Evolutionary conservation across 2,888 invertebrate genomes (phyloP).

Genomic region (Archaeoteleia sp.): DNA sequence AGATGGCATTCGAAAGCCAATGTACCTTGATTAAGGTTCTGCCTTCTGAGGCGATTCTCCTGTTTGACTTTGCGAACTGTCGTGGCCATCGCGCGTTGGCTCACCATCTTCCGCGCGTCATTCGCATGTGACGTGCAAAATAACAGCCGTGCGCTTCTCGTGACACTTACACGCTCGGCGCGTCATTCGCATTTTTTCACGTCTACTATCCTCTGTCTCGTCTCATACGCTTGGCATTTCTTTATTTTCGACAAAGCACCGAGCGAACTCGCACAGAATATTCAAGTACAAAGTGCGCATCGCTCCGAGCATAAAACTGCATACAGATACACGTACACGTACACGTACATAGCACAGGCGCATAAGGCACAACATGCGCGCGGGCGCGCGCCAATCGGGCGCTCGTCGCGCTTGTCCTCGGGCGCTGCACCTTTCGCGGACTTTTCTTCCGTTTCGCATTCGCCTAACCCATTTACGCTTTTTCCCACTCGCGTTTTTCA

Average conservation of each 20-base stretch:
- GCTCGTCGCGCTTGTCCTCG: slow-evolving; percentile 8
- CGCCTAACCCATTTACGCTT: slow-evolving; percentile 4
- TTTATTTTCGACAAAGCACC: slow-evolving; percentile 9
- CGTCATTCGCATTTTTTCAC: slow-evolving; percentile 21
- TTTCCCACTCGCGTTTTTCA: background rate
- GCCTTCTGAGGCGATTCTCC: slow-evolving; percentile 77
- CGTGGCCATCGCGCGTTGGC: slow-evolving; percentile 81
- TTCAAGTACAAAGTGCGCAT: slow-evolving; percentile 3
- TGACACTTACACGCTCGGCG: slow-evolving; percentile 1
- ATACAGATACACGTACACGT: background rate
- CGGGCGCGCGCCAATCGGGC: slow-evolving; percentile 35
- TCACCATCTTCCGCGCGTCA: slow-evolving; percentile 66
- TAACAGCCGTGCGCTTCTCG: background rate
- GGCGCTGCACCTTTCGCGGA: background rate
- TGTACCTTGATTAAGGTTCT: slow-evolving; percentile 66
- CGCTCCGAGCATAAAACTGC: background rate
- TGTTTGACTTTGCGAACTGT: slow-evolving; percentile 85
- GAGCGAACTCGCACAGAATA: slow-evolving; percentile 6
- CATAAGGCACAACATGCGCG: too few relatives aligned
- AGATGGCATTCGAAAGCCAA: too few relatives aligned
- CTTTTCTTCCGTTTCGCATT: slow-evolving; percentile 4
- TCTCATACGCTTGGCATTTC: slow-evolving; percentile 1
- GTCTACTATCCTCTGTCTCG: slow-evolving; percentile 1
- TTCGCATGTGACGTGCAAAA: slow-evolving; percentile 15
- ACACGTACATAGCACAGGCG: too few relatives aligned